phyloP scores from a whole-genome alignment of 2,797 vertebrate species.

The Mormyrops attenuatus region DNA sequence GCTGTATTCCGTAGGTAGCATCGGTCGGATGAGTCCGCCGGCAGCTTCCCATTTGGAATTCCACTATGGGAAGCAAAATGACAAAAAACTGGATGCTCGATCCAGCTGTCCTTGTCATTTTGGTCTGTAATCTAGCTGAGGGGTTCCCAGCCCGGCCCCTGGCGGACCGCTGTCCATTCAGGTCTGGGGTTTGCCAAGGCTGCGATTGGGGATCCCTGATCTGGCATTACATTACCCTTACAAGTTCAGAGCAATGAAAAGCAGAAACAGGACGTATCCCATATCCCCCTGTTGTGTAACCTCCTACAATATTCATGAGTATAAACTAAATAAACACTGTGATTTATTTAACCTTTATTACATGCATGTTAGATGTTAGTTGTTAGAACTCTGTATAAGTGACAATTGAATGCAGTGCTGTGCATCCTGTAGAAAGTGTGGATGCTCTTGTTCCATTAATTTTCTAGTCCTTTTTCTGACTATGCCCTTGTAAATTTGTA shows the following conservation, averaged over 20 bases:
- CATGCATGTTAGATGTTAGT: not conserved
- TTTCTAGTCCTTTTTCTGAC: not conserved
- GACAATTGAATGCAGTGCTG: not conserved
- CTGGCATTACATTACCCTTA: not conserved
- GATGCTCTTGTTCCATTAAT: not conserved
- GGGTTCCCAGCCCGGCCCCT: not conserved
- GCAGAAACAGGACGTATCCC: not conserved
- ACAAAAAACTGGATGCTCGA: not conserved
- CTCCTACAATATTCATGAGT: not conserved
- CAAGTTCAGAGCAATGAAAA: not conserved
- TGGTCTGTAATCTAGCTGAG: not conserved
- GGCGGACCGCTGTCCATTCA: not conserved
- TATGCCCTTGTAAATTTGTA: not conserved
- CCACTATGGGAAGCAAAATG: not conserved
- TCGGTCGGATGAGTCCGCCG: constrained; percentile 27
- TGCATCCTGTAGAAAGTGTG: not conserved
- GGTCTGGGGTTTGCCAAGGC: not conserved
- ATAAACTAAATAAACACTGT: not conserved
- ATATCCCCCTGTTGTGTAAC: not conserved
- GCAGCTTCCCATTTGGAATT: not conserved
- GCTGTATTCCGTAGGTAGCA: constrained; percentile 44
- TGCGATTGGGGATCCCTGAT: not conserved
- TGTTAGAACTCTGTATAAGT: not conserved
- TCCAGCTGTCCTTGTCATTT: not conserved
- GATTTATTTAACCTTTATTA: not conserved